Conservation (phyloP, 2,113 vertebrate genomes). For the Triplophysa dalaica region DNA sequence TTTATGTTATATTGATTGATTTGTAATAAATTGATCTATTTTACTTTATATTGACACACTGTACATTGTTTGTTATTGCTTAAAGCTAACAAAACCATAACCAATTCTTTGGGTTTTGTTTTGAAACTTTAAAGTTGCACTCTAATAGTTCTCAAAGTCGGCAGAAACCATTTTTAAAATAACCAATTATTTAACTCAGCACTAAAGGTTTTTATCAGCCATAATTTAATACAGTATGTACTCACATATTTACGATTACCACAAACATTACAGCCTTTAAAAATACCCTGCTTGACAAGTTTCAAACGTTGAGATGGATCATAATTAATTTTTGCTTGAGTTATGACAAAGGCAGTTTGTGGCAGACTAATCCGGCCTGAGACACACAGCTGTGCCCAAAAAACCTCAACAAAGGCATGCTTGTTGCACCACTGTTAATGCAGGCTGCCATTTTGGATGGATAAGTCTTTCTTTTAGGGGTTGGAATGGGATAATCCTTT, state of each 20-base stretch:
- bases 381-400: constrained; percentile 70
- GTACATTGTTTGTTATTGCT: too few relatives aligned
- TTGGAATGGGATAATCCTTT: constrained; percentile 61
- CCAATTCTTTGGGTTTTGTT: too few relatives aligned
- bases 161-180: neutral
- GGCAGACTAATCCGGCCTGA: constrained; percentile 58
- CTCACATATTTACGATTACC: neutral
- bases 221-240: neutral
- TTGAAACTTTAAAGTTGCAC: too few relatives aligned
- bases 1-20: too few relatives aligned
- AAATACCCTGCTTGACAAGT: neutral
- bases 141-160: neutral
- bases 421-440: constrained; percentile 66
- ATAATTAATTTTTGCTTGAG: constrained; percentile 26
- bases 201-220: neutral
- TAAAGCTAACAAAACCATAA: too few relatives aligned
- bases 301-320: constrained; percentile 4
- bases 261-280: constrained; percentile 13
- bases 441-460: constrained; percentile 57
- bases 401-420: constrained; percentile 69
- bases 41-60: too few relatives aligned
- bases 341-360: constrained; percentile 20
- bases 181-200: neutral
- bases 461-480: constrained; percentile 51
- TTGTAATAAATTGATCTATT: too few relatives aligned